phyloP scores from a whole-genome alignment of 2,888 invertebrate species.

The Drosophila colorata region DNA sequence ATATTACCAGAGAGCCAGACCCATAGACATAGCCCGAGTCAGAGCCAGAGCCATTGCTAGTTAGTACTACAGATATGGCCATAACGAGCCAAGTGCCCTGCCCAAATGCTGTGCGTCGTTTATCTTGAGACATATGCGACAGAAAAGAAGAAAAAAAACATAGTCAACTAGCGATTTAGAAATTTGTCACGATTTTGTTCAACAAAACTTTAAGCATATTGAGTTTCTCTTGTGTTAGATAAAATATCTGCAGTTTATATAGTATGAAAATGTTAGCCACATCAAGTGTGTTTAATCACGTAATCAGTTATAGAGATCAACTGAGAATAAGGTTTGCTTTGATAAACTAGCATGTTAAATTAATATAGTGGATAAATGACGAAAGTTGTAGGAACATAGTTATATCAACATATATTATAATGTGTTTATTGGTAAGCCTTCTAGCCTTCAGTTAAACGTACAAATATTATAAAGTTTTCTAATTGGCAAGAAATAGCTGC shows the following conservation, averaged over 20 bases:
- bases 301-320: not conserved
- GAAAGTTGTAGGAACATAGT: too few species aligned
- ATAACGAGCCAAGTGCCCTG: constrained; percentile 56
- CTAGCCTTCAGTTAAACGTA: too few species aligned
- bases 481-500: too few species aligned
- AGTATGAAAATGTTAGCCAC: constrained; percentile 4
- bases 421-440: too few species aligned
- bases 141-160: constrained; percentile 14
- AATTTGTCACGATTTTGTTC: constrained; percentile 68
- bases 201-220: constrained; percentile 27
- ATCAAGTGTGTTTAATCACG: not conserved
- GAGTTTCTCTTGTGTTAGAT: constrained; percentile 31
- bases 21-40: constrained; percentile 5
- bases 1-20: constrained; percentile 21
- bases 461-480: too few species aligned
- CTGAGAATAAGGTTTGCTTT: not conserved
- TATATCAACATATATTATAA: too few species aligned
- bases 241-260: too few species aligned
- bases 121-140: constrained; percentile 41
- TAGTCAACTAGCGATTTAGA: constrained; percentile 39
- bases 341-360: not conserved
- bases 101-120: constrained; percentile 53
- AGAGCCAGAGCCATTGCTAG: constrained; percentile 3
- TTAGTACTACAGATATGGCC: constrained; percentile 40
- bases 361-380: too few species aligned